A percentile compares a stretch with the other conserved stretches of the same genome.
These are phyloP conservation scores for Dasypolia templi DNA, from an alignment of 2,888 invertebrate genomes.

Conservation along the genomic window DNA sequence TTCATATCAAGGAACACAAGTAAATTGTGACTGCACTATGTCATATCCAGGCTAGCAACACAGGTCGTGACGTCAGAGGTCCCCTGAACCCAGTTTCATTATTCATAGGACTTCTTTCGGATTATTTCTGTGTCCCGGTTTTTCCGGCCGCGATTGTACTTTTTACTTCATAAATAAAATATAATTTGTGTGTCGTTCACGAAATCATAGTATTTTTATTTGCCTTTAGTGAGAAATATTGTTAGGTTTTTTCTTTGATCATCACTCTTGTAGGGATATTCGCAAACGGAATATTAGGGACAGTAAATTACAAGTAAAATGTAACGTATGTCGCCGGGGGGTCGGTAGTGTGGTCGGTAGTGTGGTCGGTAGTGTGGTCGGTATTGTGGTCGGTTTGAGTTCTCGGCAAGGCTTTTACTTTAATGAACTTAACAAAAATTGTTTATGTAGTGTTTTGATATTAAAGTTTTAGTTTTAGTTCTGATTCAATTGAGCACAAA, in stretches of 20 bases:
- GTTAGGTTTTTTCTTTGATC: conserved; percentile 55
- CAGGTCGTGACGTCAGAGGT: conserved; percentile 55
- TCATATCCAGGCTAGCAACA: conserved; percentile 42
- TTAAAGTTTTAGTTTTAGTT: conserved; percentile 22
- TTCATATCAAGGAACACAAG: conserved; percentile 1
- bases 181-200: conserved; percentile 64
- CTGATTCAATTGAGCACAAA: conserved; percentile 17
- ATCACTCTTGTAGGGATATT: conserved; percentile 23
- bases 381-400: conserved; percentile 1
- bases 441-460: conserved; percentile 19
- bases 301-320: conserved; percentile 41
- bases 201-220: conserved; percentile 65
- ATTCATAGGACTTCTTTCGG: conserved; percentile 66
- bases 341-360: too few relatives aligned
- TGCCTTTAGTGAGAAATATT: conserved; percentile 55
- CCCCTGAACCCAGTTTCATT: conserved; percentile 61
- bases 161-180: conserved; percentile 64
- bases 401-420: conserved; percentile 15
- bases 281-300: conserved; percentile 39
- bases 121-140: conserved; percentile 64
- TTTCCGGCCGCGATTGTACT: conserved; percentile 59
- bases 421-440: conserved; percentile 22
- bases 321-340: conserved; percentile 14
- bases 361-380: background rate
- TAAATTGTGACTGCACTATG: conserved; percentile 11